These are phyloP conservation scores for Myotis lucifugus DNA, from an alignment of 2,113 vertebrate genomes.

Conservation along the genomic window DNA sequence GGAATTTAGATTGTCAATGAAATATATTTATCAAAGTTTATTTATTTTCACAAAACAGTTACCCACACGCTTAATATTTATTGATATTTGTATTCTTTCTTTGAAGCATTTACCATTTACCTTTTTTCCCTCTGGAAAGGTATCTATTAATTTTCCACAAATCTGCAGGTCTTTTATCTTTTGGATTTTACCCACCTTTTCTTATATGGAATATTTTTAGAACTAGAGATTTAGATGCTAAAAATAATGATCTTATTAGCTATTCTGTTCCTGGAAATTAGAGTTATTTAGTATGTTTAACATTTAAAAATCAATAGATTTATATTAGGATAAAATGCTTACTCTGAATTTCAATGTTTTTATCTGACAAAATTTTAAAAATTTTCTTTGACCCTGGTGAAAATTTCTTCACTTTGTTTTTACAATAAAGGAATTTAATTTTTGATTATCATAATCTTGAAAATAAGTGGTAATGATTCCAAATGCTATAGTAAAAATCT, in stretches of 20 bases:
- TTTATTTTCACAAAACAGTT: conserved; percentile 23
- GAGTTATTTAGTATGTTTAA: not conserved
- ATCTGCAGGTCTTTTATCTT: not conserved
- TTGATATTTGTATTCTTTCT: not conserved
- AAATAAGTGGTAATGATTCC: not conserved
- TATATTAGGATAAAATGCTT: not conserved
- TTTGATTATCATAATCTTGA: not conserved
- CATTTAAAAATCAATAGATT: not conserved
- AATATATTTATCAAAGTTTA: not conserved
- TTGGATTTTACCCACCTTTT: not conserved
- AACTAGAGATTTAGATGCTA: not conserved
- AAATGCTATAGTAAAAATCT: not conserved
- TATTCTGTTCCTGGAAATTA: not conserved
- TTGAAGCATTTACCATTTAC: not conserved
- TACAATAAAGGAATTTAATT: not conserved
- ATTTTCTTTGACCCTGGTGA: not conserved
- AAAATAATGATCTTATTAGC: not conserved
- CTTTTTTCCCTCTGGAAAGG: not conserved
- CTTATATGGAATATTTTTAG: not conserved
- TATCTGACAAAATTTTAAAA: not conserved
- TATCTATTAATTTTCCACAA: not conserved
- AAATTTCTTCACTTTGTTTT: not conserved
- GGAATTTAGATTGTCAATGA: not conserved
- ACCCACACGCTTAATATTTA: not conserved
- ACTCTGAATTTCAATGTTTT: conserved; percentile 29